Evolutionary conservation across 53 echinoderm and acorn worm genomes (phyloP).

Genomic region (Crossaster papposus): DNA sequence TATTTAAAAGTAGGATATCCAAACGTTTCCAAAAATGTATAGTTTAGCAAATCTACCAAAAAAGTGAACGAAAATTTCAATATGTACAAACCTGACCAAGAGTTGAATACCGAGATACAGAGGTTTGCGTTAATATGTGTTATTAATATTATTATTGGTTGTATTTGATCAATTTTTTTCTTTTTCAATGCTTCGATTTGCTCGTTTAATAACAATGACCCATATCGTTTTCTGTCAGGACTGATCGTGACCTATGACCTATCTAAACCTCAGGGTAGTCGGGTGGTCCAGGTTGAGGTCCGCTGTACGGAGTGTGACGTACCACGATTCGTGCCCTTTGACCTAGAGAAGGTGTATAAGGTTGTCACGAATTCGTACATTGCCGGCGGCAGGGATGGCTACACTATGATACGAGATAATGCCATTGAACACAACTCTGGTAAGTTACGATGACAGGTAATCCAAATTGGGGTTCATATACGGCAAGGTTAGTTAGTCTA

Average conservation of each 20-base stretch:
- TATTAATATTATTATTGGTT: too few species aligned
- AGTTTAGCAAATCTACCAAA: too few species aligned
- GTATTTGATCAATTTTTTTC: neutral
- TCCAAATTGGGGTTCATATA: neutral
- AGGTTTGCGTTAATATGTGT: too few species aligned
- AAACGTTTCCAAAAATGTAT: too few species aligned
- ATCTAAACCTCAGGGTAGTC: conserved; percentile 27
- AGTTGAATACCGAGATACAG: too few species aligned
- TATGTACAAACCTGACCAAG: too few species aligned
- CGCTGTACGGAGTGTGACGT: conserved; percentile 79
- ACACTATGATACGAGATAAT: conserved; percentile 69
- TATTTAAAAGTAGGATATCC: too few species aligned
- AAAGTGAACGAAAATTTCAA: too few species aligned
- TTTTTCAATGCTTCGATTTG: neutral
- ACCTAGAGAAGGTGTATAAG: conserved; percentile 66
- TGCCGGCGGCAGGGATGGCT: conserved; percentile 86
- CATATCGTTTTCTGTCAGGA: conserved; percentile 47
- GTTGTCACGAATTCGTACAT: conserved; percentile 68
- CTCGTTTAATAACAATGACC: neutral
- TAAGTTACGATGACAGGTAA: too few species aligned
- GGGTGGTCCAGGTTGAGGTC: conserved; percentile 69
- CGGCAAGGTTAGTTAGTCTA: too few species aligned
- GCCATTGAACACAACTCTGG: conserved; percentile 8
- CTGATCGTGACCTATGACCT: conserved; percentile 78
- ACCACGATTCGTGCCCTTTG: conserved; percentile 76